These are phyloP conservation scores for Fregata magnificens DNA, from an alignment of 2,113 vertebrate species.

Conservation along the genomic window DNA sequence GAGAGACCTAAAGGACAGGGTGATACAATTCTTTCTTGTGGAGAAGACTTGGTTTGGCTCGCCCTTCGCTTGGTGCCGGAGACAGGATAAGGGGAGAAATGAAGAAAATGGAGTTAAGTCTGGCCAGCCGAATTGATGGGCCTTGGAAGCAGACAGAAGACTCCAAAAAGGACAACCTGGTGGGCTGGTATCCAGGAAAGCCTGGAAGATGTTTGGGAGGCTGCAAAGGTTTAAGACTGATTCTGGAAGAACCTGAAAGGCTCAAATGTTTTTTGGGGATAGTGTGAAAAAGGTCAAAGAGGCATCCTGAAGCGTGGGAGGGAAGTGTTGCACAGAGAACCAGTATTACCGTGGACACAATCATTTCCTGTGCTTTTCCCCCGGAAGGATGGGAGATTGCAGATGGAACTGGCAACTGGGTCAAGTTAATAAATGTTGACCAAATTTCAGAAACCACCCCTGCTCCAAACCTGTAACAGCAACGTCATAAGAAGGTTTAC, in stretches of 20 bases:
- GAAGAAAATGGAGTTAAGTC: not conserved
- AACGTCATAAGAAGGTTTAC: not conserved
- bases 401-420: not conserved
- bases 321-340: not conserved
- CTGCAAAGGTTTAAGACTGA: not conserved
- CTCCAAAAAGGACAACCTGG: not conserved
- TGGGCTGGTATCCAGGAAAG: not conserved
- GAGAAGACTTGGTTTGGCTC: not conserved
- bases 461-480: not conserved
- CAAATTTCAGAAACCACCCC: not conserved
- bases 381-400: not conserved
- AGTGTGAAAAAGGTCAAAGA: not conserved
- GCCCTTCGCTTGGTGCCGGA: fast-evolving
- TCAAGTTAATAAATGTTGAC: not conserved
- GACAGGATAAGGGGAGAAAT: not conserved
- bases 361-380: not conserved
- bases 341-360: not conserved
- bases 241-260: not conserved
- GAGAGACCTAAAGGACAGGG: not conserved
- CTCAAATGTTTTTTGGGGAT: not conserved
- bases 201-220: not conserved
- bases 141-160: not conserved
- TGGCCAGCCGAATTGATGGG: not conserved
- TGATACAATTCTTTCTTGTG: not conserved
- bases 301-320: not conserved